Conservation (phyloP, 1,140 invertebrate species). For the Cyclina sinensis region DNA sequence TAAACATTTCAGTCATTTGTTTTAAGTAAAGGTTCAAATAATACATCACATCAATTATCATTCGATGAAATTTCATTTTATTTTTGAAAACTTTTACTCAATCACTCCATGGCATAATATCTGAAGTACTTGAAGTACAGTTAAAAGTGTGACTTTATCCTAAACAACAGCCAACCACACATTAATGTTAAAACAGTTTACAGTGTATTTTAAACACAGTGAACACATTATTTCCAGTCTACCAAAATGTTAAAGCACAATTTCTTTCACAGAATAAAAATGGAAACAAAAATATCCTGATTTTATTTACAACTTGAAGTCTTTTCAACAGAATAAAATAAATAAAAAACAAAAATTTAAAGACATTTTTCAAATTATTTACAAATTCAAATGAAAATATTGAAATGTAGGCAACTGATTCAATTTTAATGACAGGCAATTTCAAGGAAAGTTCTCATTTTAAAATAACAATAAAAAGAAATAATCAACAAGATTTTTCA, state of each 20-base stretch:
- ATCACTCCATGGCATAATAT: not conserved
- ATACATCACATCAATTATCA: not conserved
- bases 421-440: too few relatives aligned
- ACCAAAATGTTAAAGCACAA: not conserved
- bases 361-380: too few relatives aligned
- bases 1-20: too few relatives aligned
- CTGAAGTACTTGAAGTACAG: not conserved
- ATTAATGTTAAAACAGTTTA: not conserved
- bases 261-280: not conserved
- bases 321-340: not conserved
- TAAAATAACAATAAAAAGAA: too few relatives aligned
- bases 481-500: too few relatives aligned
- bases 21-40: too few relatives aligned
- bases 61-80: constrained; percentile 6
- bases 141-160: not conserved
- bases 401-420: too few relatives aligned
- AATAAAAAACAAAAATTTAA: not conserved
- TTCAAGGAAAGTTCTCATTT: too few relatives aligned
- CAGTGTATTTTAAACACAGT: not conserved
- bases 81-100: not conserved
- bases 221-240: not conserved
- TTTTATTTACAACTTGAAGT: not conserved
- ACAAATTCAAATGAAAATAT: too few relatives aligned
- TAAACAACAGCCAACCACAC: not conserved
- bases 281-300: not conserved